Evolutionary conservation across 1,140 invertebrate genomes (phyloP).

Genomic region (Pseudoatta argentina): DNA sequence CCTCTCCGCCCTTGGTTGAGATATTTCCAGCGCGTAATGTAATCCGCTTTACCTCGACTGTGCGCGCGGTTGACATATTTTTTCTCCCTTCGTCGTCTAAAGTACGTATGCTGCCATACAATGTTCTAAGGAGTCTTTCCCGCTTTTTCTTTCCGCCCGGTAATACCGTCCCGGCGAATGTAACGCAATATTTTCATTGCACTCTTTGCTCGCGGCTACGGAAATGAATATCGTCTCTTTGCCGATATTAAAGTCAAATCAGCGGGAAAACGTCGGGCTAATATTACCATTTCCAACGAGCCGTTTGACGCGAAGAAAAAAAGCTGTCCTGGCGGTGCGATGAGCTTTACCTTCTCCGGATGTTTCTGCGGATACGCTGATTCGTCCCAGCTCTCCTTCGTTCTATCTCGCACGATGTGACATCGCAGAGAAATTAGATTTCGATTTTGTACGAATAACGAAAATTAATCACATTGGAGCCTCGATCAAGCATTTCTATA

Average conservation of each 20-base stretch:
- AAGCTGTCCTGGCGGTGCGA: conserved; percentile 6
- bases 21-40: conserved; percentile 59
- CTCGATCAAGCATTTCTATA: background rate
- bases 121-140: conserved; percentile 57
- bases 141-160: conserved; percentile 36
- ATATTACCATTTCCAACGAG: conserved; percentile 67
- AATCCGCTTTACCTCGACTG: conserved; percentile 64
- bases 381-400: conserved; percentile 39
- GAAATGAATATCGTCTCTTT: conserved; percentile 68
- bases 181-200: conserved; percentile 75
- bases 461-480: background rate
- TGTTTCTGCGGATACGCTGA: conserved; percentile 27
- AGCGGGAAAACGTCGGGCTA: conserved; percentile 73
- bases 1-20: conserved; percentile 11
- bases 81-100: conserved; percentile 41
- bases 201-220: conserved; percentile 63
- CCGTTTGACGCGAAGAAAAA: conserved; percentile 49
- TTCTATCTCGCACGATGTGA: conserved; percentile 12
- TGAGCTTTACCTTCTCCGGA: background rate
- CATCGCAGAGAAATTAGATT: conserved; percentile 33
- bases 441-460: background rate
- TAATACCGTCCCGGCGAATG: conserved; percentile 68
- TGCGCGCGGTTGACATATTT: conserved; percentile 54
- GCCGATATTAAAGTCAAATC: conserved; percentile 76
- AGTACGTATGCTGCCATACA: conserved; percentile 60